These are phyloP conservation scores for Branchinecta sandiegonensis DNA, from an alignment of 2,888 invertebrate species.

Conservation along the genomic window DNA sequence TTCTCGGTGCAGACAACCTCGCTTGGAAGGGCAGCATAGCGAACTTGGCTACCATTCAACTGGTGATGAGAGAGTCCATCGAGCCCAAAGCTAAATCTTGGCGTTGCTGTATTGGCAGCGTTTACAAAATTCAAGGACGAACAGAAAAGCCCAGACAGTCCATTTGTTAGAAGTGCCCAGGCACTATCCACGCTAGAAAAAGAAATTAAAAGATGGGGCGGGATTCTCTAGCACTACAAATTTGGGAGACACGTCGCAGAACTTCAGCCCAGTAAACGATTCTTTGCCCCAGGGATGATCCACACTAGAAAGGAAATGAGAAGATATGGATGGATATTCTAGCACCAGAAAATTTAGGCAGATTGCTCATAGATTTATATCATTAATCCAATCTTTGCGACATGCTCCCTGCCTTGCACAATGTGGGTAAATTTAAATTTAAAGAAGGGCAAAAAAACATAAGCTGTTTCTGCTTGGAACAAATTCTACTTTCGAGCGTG, in stretches of 20 bases:
- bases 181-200: slow-evolving; percentile 53
- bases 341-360: neutral
- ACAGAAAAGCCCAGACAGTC: slow-evolving; percentile 86
- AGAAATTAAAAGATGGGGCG: slow-evolving; percentile 23
- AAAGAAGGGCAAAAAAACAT: too few species aligned
- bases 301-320: slow-evolving; percentile 41
- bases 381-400: slow-evolving; percentile 32
- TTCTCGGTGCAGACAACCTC: slow-evolving; percentile 99
- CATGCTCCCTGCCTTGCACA: slow-evolving; percentile 33
- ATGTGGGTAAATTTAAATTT: too few species aligned
- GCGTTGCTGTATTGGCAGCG: slow-evolving; percentile 62
- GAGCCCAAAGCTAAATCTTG: slow-evolving; percentile 67
- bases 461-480: too few species aligned
- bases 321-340: slow-evolving; percentile 10
- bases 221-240: neutral
- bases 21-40: slow-evolving; percentile 80
- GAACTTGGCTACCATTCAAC: slow-evolving; percentile 32
- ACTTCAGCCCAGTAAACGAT: too few species aligned
- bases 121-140: slow-evolving; percentile 91
- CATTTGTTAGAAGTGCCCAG: slow-evolving; percentile 77
- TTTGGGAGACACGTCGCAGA: too few species aligned
- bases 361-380: too few species aligned
- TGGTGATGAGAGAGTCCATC: slow-evolving; percentile 42
- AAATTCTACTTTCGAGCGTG: too few species aligned
- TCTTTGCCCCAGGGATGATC: slow-evolving; percentile 60